These are phyloP conservation scores for Gastracanthus pulcherrimus DNA, from an alignment of 2,888 invertebrate genomes.

Conservation along the genomic window DNA sequence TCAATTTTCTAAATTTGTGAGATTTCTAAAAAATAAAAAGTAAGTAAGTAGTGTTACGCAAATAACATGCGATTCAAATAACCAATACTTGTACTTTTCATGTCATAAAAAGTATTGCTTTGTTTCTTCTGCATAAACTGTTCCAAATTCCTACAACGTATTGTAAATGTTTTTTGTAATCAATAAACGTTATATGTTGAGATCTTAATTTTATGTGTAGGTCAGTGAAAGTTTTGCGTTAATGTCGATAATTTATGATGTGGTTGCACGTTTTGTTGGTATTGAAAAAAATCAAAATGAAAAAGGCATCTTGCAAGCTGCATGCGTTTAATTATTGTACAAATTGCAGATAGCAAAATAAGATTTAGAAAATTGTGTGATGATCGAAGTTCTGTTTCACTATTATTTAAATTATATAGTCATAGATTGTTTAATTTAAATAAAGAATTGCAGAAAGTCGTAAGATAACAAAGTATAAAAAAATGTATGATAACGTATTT, in stretches of 20 bases:
- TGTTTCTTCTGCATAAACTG: conserved; percentile 31
- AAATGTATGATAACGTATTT: no score
- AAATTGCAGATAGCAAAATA: conserved; percentile 13
- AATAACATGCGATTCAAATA: conserved; percentile 47
- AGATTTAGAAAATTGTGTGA: conserved; percentile 19
- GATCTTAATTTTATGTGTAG: conserved; percentile 43
- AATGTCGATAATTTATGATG: conserved; percentile 11
- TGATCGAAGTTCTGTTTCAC: not conserved
- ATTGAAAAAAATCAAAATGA: conserved; percentile 31
- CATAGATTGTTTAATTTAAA: conserved; percentile 48
- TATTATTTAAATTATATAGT: conserved; percentile 42
- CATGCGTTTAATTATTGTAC: conserved; percentile 30
- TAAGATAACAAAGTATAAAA: conserved; percentile 55
- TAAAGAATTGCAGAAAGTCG: conserved; percentile 30
- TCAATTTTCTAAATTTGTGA: conserved; percentile 9
- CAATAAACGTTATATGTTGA: conserved; percentile 48
- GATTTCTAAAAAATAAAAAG: conserved; percentile 28
- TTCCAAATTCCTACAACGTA: conserved; percentile 15
- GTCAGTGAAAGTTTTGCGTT: conserved; percentile 29
- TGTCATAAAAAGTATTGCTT: conserved; percentile 27
- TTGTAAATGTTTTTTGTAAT: conserved; percentile 49
- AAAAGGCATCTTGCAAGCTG: conserved; percentile 18
- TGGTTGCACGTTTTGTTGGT: conserved; percentile 38
- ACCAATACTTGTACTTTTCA: conserved; percentile 43
- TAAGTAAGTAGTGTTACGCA: conserved; percentile 33